Evolutionary conservation across 2,797 vertebrate species (phyloP).

Genomic region (Pangasius sanitwongsei): DNA sequence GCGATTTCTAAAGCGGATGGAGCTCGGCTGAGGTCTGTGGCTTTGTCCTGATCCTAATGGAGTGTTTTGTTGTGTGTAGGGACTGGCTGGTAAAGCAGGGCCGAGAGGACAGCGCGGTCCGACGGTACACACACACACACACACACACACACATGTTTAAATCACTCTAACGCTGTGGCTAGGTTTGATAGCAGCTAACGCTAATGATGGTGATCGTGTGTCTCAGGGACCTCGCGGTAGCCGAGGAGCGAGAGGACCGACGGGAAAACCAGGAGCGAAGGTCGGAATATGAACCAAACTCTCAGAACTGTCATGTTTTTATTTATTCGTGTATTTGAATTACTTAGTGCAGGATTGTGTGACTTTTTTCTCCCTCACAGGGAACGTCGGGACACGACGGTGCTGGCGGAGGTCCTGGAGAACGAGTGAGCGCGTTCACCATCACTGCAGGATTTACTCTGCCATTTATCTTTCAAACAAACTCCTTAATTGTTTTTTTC

Average conservation of each 20-base stretch:
- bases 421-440: conserved; percentile 82
- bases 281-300: conserved; percentile 65
- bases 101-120: conserved; percentile 96
- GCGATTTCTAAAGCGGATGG: background rate
- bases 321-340: background rate
- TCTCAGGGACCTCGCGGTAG: conserved; percentile 93
- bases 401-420: conserved; percentile 91
- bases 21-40: background rate
- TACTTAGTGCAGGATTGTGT: background rate
- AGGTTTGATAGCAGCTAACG: conserved; percentile 3
- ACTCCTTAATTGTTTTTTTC: background rate
- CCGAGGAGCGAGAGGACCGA: conserved; percentile 93
- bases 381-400: conserved; percentile 95
- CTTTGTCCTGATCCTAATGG: conserved; percentile 31
- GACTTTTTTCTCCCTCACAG: conserved; percentile 66
- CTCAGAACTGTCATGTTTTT: background rate
- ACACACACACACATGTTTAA: background rate
- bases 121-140: conserved; percentile 77
- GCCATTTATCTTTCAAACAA: conserved; percentile 1
- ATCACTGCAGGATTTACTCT: background rate
- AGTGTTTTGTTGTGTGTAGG: conserved; percentile 75
- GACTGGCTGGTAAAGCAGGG: conserved; percentile 91
- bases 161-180: background rate
- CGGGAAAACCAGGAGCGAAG: conserved; percentile 96
- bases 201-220: background rate